Evolutionary conservation across 2,888 invertebrate genomes (phyloP).

Genomic region (Gari tellinella): DNA sequence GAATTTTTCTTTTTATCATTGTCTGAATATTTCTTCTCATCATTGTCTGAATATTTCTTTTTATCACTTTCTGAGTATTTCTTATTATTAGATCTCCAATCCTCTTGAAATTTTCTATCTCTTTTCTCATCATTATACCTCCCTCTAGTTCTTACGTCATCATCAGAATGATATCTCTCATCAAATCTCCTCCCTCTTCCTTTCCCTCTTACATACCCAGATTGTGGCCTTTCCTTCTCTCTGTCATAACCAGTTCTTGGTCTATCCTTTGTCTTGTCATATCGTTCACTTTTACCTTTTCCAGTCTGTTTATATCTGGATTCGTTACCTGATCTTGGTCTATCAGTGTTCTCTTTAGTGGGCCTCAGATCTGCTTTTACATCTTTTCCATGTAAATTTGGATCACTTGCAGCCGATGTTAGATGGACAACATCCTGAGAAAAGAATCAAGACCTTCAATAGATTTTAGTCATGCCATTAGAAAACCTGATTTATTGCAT

Average conservation of each 20-base stretch:
- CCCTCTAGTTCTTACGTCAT: constrained; percentile 8
- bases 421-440: constrained; percentile 33
- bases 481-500: too few relatives aligned
- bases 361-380: constrained; percentile 7
- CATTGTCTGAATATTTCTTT: constrained; percentile 1
- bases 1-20: constrained; percentile 1
- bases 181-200: constrained; percentile 13
- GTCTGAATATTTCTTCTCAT: background rate
- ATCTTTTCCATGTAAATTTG: constrained; percentile 4
- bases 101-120: background rate
- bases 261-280: constrained; percentile 10
- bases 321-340: constrained; percentile 7
- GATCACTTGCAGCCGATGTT: background rate
- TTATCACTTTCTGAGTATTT: constrained; percentile 7
- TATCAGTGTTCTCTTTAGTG: constrained; percentile 10
- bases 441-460: too few relatives aligned
- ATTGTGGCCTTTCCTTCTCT: constrained; percentile 9
- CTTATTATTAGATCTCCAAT: constrained; percentile 1
- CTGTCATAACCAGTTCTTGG: constrained; percentile 1
- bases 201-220: constrained; percentile 11
- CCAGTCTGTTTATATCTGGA: constrained; percentile 1
- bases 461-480: background rate
- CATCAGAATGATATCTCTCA: constrained; percentile 1
- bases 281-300: constrained; percentile 5
- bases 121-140: constrained; percentile 7